Conservation (phyloP, 1,140 invertebrate species). For the Temnothorax curvispinosus region DNA sequence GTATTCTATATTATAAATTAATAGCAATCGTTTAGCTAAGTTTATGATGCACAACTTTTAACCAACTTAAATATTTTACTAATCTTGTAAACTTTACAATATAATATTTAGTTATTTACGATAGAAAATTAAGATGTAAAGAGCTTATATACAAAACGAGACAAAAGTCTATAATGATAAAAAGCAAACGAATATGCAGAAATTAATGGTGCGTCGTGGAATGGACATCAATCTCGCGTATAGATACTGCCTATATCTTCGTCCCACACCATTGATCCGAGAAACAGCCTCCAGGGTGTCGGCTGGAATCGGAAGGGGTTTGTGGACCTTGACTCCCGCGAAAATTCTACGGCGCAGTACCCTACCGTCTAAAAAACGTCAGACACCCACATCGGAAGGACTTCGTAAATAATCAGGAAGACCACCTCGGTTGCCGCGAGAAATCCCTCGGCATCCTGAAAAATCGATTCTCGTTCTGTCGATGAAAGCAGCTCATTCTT, state of each 20-base stretch:
- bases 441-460: constrained; percentile 54
- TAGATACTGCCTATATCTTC: not conserved
- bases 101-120: not conserved
- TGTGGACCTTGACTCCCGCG: constrained; percentile 63
- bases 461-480: constrained; percentile 65
- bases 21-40: not conserved
- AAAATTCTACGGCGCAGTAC: constrained; percentile 57
- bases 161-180: not conserved
- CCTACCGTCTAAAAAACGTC: constrained; percentile 64
- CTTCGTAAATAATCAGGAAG: constrained; percentile 77
- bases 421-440: constrained; percentile 45
- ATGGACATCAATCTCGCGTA: not conserved
- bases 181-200: not conserved
- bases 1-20: too few species aligned
- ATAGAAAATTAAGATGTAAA: not conserved
- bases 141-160: not conserved
- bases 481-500: constrained; percentile 6
- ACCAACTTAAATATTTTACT: not conserved
- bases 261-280: constrained; percentile 72
- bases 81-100: not conserved
- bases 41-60: not conserved
- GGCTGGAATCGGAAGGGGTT: constrained; percentile 74
- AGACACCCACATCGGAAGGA: constrained; percentile 62
- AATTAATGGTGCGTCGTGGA: not conserved
- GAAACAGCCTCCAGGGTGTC: constrained; percentile 72